Base-by-base conservation (phyloP, 2,113 vertebrate species). In the Caloenas nicobarica region DNA sequence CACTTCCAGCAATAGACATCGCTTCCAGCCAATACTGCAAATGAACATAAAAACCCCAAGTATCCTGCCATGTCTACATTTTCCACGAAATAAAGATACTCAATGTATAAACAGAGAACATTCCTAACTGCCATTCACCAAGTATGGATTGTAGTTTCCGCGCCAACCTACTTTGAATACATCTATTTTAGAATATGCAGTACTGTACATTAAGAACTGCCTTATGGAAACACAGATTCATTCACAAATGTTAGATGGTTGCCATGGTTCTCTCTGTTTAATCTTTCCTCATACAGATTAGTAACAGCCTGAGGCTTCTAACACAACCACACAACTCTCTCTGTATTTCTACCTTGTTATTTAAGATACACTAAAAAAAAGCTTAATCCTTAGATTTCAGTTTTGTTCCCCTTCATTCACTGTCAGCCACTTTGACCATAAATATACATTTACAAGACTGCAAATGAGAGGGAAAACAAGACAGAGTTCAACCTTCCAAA, bases 171-270 rank as follows among this genome's bases (percentile, higher is more conserved):
- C 87, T 90, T 7, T 78, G 82, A 93, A 90, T 78, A 53, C 69
- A 79, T 86, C 29, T 92, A 81, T 89, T 95, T 81, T 82, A 94
- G 94, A 94, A 91, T 85, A 81, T 12, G 50, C 40, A 71, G 77
- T 36, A 18, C 42, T 56, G 56, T 76, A 56, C 29, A 70, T 88
- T 83, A 89, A 46, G 48, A 95, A 81, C 36, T 64, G 69, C 42
- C 61, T 88, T 81, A 74, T 76, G 92, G 93, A 97, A 96, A 92
- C 54, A 93, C 40, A 78, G 65, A 81, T 96, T 95, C 90, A 88
- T 96, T 96, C 93, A 96, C 83, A 96, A 94, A 96, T 95, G 96
- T 95, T 94, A 93, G 54, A 72, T 84, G 82, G 93, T 97, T 96
- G 86, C 82, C 65, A 95, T 95, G 88, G 95, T 53, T 71, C 64